Evolutionary conservation across 35 echinoderm and acorn worm species (phyloP).

Genomic region (Ophiothrix spiculata): DNA sequence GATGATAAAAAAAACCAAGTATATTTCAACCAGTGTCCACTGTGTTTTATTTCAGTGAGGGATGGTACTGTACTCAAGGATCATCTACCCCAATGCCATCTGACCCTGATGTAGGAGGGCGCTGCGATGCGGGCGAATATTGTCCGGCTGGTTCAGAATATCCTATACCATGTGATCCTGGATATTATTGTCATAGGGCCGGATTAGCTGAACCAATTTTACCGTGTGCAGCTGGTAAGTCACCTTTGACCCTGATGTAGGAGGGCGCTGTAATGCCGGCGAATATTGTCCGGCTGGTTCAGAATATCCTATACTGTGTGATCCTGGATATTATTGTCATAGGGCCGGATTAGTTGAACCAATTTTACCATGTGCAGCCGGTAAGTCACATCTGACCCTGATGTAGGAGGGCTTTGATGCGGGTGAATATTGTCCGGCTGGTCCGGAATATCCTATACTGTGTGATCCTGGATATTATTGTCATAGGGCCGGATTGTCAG

Average conservation of each 20-base stretch:
- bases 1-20: too few relatives aligned
- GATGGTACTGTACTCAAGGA: conserved; percentile 84
- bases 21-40: not conserved
- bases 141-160: conserved; percentile 74
- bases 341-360: conserved; percentile 62
- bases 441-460: conserved; percentile 43
- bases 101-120: conserved; percentile 73
- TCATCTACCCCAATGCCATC: conserved; percentile 74
- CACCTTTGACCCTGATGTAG: too few relatives aligned
- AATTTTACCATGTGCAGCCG: conserved; percentile 56
- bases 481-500: conserved; percentile 62
- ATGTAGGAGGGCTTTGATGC: conserved; percentile 72
- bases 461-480: conserved; percentile 96
- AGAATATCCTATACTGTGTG: conserved; percentile 57
- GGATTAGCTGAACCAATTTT: conserved; percentile 65
- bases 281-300: conserved; percentile 79
- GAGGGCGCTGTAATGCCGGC: conserved; percentile 66
- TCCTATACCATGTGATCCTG: conserved; percentile 71
- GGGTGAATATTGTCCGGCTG: conserved; percentile 79
- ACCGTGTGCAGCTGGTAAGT: conserved; percentile 72
- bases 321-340: conserved; percentile 89
- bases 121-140: conserved; percentile 63
- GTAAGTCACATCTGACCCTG: too few relatives aligned
- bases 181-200: conserved; percentile 71
- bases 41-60: conserved; percentile 66